Conservation (phyloP, 2,797 vertebrate species). For the Nyctalus aviator region DNA sequence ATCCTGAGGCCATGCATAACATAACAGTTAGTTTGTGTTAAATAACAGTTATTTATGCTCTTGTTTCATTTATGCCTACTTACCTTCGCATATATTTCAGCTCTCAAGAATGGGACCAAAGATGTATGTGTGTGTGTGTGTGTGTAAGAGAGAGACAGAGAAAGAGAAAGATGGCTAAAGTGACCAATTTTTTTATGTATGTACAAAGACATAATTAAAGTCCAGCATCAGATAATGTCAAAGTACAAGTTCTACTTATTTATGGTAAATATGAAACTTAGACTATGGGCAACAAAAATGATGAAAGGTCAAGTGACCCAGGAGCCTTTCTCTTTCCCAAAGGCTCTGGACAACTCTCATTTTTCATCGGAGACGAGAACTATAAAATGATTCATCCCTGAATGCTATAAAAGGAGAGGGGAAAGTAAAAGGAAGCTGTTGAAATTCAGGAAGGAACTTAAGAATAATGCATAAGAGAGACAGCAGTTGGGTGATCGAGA, state of each 20-base stretch:
- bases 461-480: background rate
- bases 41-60: background rate
- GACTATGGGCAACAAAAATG: background rate
- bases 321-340: background rate
- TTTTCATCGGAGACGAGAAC: background rate
- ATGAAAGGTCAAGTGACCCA: background rate
- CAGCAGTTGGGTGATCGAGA: background rate
- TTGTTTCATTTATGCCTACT: background rate
- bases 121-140: background rate
- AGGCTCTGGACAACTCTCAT: background rate
- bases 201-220: constrained; percentile 7
- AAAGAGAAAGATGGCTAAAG: background rate
- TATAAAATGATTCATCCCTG: background rate
- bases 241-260: background rate
- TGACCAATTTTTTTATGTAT: background rate
- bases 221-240: background rate
- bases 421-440: background rate
- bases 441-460: background rate
- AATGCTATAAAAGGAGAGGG: background rate
- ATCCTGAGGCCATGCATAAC: background rate
- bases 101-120: background rate
- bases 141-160: background rate
- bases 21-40: too few species aligned
- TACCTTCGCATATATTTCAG: background rate
- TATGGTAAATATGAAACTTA: background rate